Evolutionary conservation across 2,888 invertebrate species (phyloP), one percentile per base, ranked within the genome.

Genomic region (Ceriagrion tenellum): DNA sequence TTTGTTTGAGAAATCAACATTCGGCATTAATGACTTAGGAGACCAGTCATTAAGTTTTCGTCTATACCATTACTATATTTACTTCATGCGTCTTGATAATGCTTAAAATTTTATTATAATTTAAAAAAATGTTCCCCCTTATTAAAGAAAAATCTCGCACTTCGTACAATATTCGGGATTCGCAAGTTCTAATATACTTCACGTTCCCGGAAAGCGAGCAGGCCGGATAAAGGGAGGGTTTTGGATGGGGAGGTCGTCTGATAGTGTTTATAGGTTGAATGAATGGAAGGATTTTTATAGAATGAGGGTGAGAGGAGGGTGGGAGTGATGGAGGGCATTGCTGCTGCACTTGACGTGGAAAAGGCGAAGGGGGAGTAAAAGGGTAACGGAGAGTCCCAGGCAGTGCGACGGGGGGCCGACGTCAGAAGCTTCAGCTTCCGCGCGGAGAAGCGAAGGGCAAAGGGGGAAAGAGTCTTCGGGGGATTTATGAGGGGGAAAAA

Each of bases 131-230:
- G 4, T 2, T 47, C 47, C 8, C 47, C 8, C 47, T 47, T 8
- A 47, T 8, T 47, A 47, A 8, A 47, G 47, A 47, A 47, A 2
- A 47, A 47, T 47, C 47, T 47, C 47, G 8, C 47, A 4, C 47
- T 8, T 4, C 2, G 4, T 47, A 47, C 47, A 47, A 4, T 47
- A 47, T 4, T 47, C 47, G 47, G 47, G 47, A 47, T 47, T 8
- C 47, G 8, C 2, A 47, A 47, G 47, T 47, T 8, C 2, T 47
- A 47, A 47, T 47, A 47, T 47, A 47, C n/a, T n/a, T n/a, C 8
- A 91, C 63, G 20, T 63, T 91, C 63, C 40, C 91, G 91, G 91
- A 63, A 40, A n/a, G 91, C 18, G 59, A 40, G 91, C 91, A 40
- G 47, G 47, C 8, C 47, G 8, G 47, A 47, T 47, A 91, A 40